Percentiles rank a stretch among this genome's conserved stretches.
Evolutionary conservation across 2,888 invertebrate species (phyloP).

Genomic region (Caenorhabditis sp.): DNA sequence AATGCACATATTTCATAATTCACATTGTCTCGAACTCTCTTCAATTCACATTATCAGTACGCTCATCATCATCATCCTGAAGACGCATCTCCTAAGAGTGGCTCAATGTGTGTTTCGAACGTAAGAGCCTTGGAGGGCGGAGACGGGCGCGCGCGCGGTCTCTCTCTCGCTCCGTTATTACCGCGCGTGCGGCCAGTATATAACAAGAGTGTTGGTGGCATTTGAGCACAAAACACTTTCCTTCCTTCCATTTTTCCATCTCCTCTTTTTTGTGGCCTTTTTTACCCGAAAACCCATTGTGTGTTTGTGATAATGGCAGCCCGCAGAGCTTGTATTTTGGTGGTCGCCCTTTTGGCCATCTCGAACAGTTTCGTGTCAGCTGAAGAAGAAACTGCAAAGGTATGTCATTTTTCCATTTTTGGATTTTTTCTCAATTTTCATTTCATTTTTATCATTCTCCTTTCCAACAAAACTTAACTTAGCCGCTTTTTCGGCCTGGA

Average conservation of each 20-base stretch:
- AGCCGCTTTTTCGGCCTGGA: too few species aligned
- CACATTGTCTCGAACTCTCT: too few species aligned
- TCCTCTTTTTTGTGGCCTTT: constrained; percentile 16
- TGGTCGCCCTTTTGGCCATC: constrained; percentile 34
- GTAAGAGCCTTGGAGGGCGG: constrained; percentile 20
- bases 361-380: constrained; percentile 31
- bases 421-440: constrained; percentile 1
- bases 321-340: constrained; percentile 27
- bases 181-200: constrained; percentile 15
- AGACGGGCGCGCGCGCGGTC: constrained; percentile 14
- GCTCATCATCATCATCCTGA: too few species aligned
- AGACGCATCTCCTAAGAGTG: too few species aligned
- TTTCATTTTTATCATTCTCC: not conserved
- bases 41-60: too few species aligned
- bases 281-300: not conserved
- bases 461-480: not conserved
- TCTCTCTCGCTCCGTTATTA: too few species aligned
- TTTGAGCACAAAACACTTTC: too few species aligned
- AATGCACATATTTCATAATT: too few species aligned
- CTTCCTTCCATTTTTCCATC: constrained; percentile 11
- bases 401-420: constrained; percentile 3
- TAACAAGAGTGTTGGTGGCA: constrained; percentile 17
- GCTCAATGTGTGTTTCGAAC: constrained; percentile 22
- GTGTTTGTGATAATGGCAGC: constrained; percentile 17
- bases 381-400: constrained; percentile 39